Evolutionary conservation across 2,113 vertebrate species (phyloP).

Genomic region (Xenotilapia flavipinnis): DNA sequence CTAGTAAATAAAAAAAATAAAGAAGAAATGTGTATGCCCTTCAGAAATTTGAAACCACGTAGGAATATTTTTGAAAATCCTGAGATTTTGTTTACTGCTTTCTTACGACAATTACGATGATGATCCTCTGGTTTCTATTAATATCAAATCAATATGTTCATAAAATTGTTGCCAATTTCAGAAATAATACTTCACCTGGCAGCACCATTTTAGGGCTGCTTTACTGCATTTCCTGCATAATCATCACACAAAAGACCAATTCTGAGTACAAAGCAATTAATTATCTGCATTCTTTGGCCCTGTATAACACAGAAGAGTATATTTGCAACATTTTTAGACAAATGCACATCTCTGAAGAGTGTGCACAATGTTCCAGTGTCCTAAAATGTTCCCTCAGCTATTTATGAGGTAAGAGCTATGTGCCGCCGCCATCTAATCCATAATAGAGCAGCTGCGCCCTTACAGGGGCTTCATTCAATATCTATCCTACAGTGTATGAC

Average conservation of each 20-base stretch:
- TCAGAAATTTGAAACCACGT: not conserved
- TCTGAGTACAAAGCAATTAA: not conserved
- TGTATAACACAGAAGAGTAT: not conserved
- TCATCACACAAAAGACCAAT: not conserved
- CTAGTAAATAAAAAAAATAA: not conserved
- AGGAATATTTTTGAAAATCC: not conserved
- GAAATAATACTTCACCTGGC: not conserved
- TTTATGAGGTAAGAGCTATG: not conserved
- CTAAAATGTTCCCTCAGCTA: not conserved
- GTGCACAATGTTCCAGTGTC: not conserved
- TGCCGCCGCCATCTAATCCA: constrained; percentile 14
- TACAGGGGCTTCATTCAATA: not conserved
- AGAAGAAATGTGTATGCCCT: not conserved
- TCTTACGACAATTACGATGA: not conserved
- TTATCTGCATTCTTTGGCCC: not conserved
- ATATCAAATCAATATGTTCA: not conserved
- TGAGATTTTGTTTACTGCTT: not conserved
- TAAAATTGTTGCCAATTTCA: not conserved
- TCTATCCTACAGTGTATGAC: constrained; percentile 10
- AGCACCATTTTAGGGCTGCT: not conserved
- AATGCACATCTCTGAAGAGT: not conserved
- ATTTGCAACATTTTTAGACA: not conserved
- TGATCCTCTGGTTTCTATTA: not conserved
- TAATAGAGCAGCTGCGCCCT: constrained; percentile 44
- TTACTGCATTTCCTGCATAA: not conserved